Base-by-base conservation (phyloP, 2,888 invertebrate genomes). In the Dynastes hyllus region DNA sequence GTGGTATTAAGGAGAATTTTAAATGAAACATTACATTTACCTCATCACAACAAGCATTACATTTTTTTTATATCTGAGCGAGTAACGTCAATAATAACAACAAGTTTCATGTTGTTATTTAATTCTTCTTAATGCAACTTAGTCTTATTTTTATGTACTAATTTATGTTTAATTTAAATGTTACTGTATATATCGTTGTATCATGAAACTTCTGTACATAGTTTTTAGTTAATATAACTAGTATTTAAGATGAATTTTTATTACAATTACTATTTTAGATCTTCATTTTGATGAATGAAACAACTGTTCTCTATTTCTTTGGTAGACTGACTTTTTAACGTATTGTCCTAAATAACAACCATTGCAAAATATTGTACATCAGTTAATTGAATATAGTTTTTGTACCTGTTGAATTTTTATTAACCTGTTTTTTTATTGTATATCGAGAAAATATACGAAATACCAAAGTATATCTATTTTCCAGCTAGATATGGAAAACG, bases 141-240 rank as follows among this genome's bases (percentile, higher is more conserved):
- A 29, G 58, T 51, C 32, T 22, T 13, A 77, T 67, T 5, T 55
- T 50, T 9, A 27, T 32, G 53, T 77, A 58, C 22, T 78, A 71
- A 78, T 78, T 77, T 77, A 78, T 76, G 40, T 71, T 70, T 69
- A 37, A 69, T 78, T 78, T 78, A 61, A 70, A 63, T 78, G 61
- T 78, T 70, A 78, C 45, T 78, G 78, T 78, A 78, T 63, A 78
- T 78, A 78, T 45, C 65, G 58, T 78, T 78, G 71, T 71, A 78
- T 32, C 29, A 51, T 71, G 22, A 22, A 50, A 27, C 50, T 71
- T 61, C 16, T 78, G 78, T 78, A 78, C n/a, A 78, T 78, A 78
- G 29, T 29, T 70, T 58, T 37, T 71, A 70, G 58, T 71, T 70
- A 29, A 78, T 63, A 16, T 73, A 73, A n/a, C n/a, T 66, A 66